Conservation (phyloP, 2,113 vertebrate species). For the Myocastor coypus region DNA sequence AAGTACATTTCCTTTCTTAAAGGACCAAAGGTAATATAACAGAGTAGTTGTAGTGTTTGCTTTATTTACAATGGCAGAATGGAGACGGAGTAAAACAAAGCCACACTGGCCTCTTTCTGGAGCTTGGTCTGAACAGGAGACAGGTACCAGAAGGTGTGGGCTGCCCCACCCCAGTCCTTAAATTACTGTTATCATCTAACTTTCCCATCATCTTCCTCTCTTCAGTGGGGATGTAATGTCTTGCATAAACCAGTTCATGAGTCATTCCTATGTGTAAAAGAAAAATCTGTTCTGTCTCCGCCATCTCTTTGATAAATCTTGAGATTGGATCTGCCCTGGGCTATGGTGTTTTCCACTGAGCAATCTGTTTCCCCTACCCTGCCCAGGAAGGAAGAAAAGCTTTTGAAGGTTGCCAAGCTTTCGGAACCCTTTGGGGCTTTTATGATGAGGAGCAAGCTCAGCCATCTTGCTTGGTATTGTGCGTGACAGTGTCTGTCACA, state of each 20-base stretch:
- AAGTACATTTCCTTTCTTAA: background rate
- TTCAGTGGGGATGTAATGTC: slow-evolving; percentile 46
- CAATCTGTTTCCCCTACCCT: slow-evolving; percentile 40
- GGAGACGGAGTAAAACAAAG: background rate
- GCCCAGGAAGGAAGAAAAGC: slow-evolving; percentile 66
- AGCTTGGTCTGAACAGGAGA: background rate
- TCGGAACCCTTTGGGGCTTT: slow-evolving; percentile 44
- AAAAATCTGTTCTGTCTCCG: slow-evolving; percentile 62
- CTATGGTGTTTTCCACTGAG: slow-evolving; percentile 60
- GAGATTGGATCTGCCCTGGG: slow-evolving; percentile 57
- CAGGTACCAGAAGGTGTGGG: background rate
- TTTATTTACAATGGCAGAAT: background rate
- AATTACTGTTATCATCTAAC: background rate
- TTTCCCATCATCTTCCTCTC: background rate
- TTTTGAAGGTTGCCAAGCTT: slow-evolving; percentile 71
- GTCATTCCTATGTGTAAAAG: slow-evolving; percentile 59
- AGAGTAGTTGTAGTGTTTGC: background rate
- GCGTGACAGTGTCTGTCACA: background rate
- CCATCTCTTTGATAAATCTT: slow-evolving; percentile 68
- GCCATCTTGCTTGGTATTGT: slow-evolving; percentile 14
- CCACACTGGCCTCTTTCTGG: background rate
- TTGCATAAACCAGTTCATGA: slow-evolving; percentile 70
- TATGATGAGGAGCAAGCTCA: background rate
- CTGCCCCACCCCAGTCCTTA: background rate
- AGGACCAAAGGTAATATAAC: background rate